Percentiles rank a stretch among this genome's conserved stretches.
Conservation (phyloP, 1,140 invertebrate genomes). For the Zaprionus gabonicus region DNA sequence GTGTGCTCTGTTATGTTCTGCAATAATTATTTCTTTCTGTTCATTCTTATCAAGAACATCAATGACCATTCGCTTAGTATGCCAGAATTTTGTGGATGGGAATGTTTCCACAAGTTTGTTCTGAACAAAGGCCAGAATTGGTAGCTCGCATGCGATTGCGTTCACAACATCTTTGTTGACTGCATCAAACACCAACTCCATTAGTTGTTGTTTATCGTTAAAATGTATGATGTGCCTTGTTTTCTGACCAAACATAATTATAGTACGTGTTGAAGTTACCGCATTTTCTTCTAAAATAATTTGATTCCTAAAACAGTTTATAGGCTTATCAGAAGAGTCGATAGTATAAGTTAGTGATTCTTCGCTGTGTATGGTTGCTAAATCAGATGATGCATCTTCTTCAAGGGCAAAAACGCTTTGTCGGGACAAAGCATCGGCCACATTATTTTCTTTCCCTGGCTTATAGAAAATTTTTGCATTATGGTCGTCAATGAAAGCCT, state of each 20-base stretch:
- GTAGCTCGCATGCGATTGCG: conserved; percentile 26
- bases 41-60: conserved; percentile 13
- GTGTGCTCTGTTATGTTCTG: conserved; percentile 28
- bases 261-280: not conserved
- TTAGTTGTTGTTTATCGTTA: conserved; percentile 1
- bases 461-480: too few species aligned
- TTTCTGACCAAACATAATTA: conserved; percentile 2
- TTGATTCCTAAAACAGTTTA: conserved; percentile 37
- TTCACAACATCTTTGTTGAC: conserved; percentile 17
- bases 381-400: too few species aligned
- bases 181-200: not conserved
- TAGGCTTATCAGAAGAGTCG: conserved; percentile 18
- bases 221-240: conserved; percentile 1
- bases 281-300: conserved; percentile 30
- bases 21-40: conserved; percentile 17
- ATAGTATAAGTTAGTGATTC: conserved; percentile 4
- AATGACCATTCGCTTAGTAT: conserved; percentile 18
- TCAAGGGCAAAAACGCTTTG: too few species aligned
- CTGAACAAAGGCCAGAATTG: conserved; percentile 16
- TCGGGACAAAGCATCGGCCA: too few species aligned
- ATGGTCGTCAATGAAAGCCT: too few species aligned
- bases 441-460: too few species aligned
- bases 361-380: too few species aligned
- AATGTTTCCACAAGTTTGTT: conserved; percentile 20
- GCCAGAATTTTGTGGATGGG: conserved; percentile 14